Conservation (phyloP, 2,888 invertebrate genomes). For the Cataglyphis altisquamis region DNA sequence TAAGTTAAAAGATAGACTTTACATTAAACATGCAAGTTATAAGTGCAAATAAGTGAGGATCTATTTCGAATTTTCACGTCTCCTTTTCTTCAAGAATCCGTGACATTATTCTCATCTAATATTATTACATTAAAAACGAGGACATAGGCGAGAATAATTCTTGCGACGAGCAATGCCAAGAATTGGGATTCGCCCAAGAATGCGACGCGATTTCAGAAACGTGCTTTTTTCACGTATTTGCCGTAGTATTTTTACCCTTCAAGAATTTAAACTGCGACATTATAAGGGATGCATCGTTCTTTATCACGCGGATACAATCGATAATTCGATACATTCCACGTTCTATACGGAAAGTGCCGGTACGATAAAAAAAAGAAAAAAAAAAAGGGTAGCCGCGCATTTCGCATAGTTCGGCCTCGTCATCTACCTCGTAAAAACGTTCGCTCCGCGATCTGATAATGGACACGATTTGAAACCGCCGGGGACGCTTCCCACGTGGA, state of each 20-base stretch:
- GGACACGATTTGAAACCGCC: slow-evolving; percentile 13
- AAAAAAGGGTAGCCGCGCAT: not conserved
- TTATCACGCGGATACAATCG: slow-evolving; percentile 12
- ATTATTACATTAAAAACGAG: slow-evolving; percentile 7
- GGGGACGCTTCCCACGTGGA: slow-evolving; percentile 64
- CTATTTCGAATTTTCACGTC: not conserved
- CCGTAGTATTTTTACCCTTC: not conserved
- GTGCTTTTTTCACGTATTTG: not conserved
- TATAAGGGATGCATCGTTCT: not conserved
- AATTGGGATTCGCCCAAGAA: slow-evolving; percentile 2
- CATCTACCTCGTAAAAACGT: not conserved
- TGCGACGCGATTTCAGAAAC: slow-evolving; percentile 1
- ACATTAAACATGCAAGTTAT: not conserved
- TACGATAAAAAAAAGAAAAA: not conserved
- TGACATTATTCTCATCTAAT: not conserved
- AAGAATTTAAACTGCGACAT: slow-evolving; percentile 13
- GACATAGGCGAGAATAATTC: not conserved
- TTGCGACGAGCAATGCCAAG: not conserved
- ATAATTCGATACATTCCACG: not conserved
- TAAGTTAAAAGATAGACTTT: not conserved
- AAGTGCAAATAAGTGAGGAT: not conserved
- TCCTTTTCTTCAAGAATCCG: not conserved
- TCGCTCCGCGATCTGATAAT: not conserved
- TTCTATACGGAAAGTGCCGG: not conserved
- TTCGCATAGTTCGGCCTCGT: not conserved